A percentile compares a stretch with the other conserved stretches of the same genome.
These are phyloP conservation scores for Deladenus siricidicola DNA, from an alignment of 2,888 invertebrate genomes.

Conservation along the genomic window DNA sequence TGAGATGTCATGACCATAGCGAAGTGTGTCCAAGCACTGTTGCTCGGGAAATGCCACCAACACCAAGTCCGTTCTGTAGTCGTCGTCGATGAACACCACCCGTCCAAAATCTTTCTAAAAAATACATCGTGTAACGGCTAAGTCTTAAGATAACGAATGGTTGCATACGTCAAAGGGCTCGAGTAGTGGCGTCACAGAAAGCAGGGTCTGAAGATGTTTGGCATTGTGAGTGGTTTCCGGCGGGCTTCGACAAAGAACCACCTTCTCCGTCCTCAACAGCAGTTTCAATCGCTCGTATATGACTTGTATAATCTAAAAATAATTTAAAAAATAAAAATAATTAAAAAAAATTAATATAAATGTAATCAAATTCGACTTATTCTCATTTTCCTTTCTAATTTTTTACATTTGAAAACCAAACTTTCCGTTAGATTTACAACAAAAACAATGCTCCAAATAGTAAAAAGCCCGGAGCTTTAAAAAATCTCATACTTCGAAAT, in stretches of 20 bases:
- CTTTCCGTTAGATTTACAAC: no score
- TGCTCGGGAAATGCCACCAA: conserved; percentile 20
- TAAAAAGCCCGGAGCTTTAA: no score
- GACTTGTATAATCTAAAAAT: conserved; percentile 18
- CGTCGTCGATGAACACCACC: conserved; percentile 7
- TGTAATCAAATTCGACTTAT: no score
- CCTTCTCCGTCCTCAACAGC: conserved; percentile 9
- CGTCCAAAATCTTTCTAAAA: conserved; percentile 13
- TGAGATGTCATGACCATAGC: conserved; percentile 1
- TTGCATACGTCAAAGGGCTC: conserved; percentile 16
- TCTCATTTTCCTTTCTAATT: no score
- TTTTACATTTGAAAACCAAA: no score
- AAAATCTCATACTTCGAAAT: no score
- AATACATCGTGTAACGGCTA: neutral
- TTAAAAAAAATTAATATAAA: neutral
- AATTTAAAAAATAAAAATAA: neutral
- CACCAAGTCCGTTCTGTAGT: conserved; percentile 12
- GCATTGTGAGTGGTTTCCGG: neutral
- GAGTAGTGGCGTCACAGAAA: conserved; percentile 13
- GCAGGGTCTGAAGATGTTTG: conserved; percentile 13
- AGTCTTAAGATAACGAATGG: neutral
- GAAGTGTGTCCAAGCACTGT: conserved; percentile 15
- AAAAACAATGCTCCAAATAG: no score
- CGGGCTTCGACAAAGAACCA: conserved; percentile 12
- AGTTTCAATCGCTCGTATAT: conserved; percentile 10